phyloP scores from a whole-genome alignment of 23 tunicate genomes.

The Corella eumyota region DNA sequence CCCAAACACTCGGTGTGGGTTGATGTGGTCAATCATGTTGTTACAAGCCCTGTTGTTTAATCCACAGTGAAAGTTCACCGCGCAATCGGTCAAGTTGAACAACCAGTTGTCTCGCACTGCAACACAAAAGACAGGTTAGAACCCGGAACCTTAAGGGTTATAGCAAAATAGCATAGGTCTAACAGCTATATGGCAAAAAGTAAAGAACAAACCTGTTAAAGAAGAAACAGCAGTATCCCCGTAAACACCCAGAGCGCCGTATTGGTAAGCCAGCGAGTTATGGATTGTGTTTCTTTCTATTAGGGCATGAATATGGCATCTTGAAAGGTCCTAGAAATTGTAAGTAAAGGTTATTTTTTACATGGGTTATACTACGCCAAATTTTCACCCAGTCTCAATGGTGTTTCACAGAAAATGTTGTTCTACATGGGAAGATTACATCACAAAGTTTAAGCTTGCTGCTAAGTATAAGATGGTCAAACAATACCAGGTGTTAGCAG shows the following conservation, averaged over 20 bases:
- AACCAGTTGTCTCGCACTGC: conserved; percentile 42
- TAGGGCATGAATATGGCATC: conserved; percentile 42
- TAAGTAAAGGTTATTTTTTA: too few species aligned
- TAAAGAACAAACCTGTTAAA: conserved; percentile 21
- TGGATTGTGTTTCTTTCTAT: conserved; percentile 29
- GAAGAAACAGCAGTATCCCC: conserved; percentile 53
- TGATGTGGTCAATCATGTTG: conserved; percentile 40
- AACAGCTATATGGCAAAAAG: too few species aligned
- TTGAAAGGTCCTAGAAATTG: conserved; percentile 23
- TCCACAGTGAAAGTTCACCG: conserved; percentile 57
- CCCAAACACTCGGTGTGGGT: conserved; percentile 31
- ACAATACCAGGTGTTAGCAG: too few species aligned
- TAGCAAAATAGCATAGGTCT: too few species aligned
- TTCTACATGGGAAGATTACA: too few species aligned
- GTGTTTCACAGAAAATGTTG: too few species aligned
- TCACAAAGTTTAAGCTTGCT: too few species aligned
- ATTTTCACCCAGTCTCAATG: too few species aligned
- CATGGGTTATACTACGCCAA: too few species aligned
- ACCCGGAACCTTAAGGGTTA: too few species aligned
- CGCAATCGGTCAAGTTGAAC: conserved; percentile 28
- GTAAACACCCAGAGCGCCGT: conserved; percentile 57
- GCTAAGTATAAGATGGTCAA: too few species aligned
- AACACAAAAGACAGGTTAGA: too few species aligned
- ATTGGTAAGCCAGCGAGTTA: conserved; percentile 22
- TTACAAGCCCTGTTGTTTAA: conserved; percentile 32